These are phyloP conservation scores for Epinephelus awoara DNA, from an alignment of 2,797 vertebrate species.

Conservation along the genomic window DNA sequence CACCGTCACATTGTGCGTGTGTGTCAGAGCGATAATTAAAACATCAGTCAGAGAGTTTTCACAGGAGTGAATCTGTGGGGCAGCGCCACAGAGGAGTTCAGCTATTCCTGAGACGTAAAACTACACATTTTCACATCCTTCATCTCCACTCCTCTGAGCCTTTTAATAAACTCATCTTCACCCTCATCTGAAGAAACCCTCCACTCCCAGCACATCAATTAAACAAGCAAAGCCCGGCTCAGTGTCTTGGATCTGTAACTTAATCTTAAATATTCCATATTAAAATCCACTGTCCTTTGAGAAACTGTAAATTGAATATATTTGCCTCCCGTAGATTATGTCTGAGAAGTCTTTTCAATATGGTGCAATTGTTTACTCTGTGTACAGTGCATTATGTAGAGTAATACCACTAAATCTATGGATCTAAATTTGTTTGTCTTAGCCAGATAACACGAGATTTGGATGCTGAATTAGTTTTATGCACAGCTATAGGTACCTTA, in stretches of 20 bases:
- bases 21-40: conserved; percentile 71
- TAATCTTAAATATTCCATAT: conserved; percentile 63
- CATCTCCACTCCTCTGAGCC: conserved; percentile 64
- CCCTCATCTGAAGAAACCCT: conserved; percentile 54
- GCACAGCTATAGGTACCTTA: not conserved
- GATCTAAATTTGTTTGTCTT: conserved; percentile 18
- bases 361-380: conserved; percentile 29
- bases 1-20: conserved; percentile 27
- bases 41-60: conserved; percentile 63
- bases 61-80: conserved; percentile 50
- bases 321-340: conserved; percentile 41
- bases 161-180: conserved; percentile 75
- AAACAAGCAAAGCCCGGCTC: conserved; percentile 59
- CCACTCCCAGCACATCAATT: conserved; percentile 67
- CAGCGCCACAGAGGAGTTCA: conserved; percentile 59
- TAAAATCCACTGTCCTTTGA: conserved; percentile 56
- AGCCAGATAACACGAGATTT: conserved; percentile 9
- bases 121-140: conserved; percentile 66
- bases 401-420: conserved; percentile 20
- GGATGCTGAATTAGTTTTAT: conserved; percentile 11
- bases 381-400: conserved; percentile 1
- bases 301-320: conserved; percentile 52
- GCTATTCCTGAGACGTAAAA: conserved; percentile 60
- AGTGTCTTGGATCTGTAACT: conserved; percentile 59
- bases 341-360: conserved; percentile 31